Evolutionary conservation across 2,888 invertebrate genomes (phyloP), one percentile per base, ranked within the genome.

Genomic region (Tiphia femorata): DNA sequence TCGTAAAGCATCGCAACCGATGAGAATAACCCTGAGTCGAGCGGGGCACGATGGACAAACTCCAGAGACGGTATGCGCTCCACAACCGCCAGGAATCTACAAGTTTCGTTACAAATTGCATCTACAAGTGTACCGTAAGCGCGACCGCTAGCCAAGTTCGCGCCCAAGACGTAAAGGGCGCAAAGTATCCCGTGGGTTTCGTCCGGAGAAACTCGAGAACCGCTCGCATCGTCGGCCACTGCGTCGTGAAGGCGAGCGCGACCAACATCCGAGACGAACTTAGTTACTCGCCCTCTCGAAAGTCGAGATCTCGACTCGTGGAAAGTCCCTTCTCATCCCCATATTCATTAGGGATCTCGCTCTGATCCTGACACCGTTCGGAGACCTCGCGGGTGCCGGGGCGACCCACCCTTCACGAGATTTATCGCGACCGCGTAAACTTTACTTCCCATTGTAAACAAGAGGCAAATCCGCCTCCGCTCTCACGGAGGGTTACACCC

Each of bases 321-420:
- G 43, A 20, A 66, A 73, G 69, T 69, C 72, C 70, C 67, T 72
- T 67, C 67, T 63, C n/a, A n/a, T n/a, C n/a, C 49, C 58, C 54
- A 65, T 76, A 78, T 78, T 78, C 78, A 78, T 78, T 78, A 78
- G 76, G 78, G 75, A 78, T 77, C 76, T 77, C 72, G 71, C 76
- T n/a, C n/a, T 73, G 76, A 77, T 77, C 77, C 76, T 59, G 74
- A 75, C 67, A 59, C 62, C 65, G 64, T 75, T 75, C 62, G 64
- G 72, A 63, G 64, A 46, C 60, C 49, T 54, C 57, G 54, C 52
- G 53, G 51, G 54, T 49, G 55, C 54, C 64, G n/a, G n/a, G n/a
- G n/a, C n/a, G n/a, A n/a, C n/a, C n/a, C 51, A 37, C 53, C 62
- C 58, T 40, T n/a, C 30, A 25, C 37, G 64, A 76, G 76, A 80